A percentile compares a stretch with the other conserved stretches of the same genome.
phyloP scores from a whole-genome alignment of 2,113 vertebrate genomes.

The Rhadina sibilatrix region DNA sequence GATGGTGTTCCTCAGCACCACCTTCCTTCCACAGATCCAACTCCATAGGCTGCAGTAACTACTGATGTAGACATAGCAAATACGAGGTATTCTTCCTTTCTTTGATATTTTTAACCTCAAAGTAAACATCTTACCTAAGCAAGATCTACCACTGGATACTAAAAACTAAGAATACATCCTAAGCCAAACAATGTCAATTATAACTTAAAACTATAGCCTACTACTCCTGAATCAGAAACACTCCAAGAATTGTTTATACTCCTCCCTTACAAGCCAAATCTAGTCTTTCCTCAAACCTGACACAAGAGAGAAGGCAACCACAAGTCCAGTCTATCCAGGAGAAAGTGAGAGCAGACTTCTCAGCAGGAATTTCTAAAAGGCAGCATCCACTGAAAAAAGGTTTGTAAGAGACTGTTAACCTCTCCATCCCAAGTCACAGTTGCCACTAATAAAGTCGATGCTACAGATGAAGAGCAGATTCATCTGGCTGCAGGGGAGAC shows the following conservation, averaged over 20 bases:
- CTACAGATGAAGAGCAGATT: not conserved
- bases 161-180: not conserved
- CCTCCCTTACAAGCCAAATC: not conserved
- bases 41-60: no score
- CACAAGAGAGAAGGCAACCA: not conserved
- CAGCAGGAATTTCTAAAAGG: not conserved
- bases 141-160: no score
- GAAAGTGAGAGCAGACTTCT: not conserved
- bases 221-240: not conserved
- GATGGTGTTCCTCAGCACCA: no score
- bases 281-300: not conserved
- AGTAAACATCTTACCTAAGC: no score
- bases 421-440: not conserved
- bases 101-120: no score
- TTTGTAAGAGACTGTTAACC: not conserved
- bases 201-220: not conserved
- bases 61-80: no score
- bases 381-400: not conserved
- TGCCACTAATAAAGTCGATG: rapidly evolving
- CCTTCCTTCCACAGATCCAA: no score
- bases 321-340: not conserved
- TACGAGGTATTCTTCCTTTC: no score
- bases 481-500: not conserved
- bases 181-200: not conserved
- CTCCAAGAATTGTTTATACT: not conserved